phyloP scores from a whole-genome alignment of 2,888 invertebrate species.

The Bombylius discolor region DNA sequence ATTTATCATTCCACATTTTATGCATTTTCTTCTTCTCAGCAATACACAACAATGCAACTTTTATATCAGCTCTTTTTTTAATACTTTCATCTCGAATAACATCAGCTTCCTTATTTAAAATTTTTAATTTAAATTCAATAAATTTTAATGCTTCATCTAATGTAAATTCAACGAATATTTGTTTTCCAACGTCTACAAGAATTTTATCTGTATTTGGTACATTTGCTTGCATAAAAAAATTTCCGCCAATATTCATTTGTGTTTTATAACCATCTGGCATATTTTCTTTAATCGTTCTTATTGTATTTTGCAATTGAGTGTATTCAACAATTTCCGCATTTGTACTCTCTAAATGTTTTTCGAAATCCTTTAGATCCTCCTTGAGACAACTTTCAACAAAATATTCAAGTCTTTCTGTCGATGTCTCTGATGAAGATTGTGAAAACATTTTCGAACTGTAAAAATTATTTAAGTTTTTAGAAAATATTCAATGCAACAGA shows the following conservation, averaged over 20 bases:
- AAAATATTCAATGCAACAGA: too few relatives aligned
- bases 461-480: too few relatives aligned
- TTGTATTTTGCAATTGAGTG: slow-evolving; percentile 55
- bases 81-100: slow-evolving; percentile 53
- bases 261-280: slow-evolving; percentile 49
- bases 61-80: slow-evolving; percentile 64
- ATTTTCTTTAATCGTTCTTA: slow-evolving; percentile 47
- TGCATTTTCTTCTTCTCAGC: slow-evolving; percentile 41
- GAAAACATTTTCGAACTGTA: too few relatives aligned
- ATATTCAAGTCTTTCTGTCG: slow-evolving; percentile 38
- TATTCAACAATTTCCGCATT: slow-evolving; percentile 60
- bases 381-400: slow-evolving; percentile 68
- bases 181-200: slow-evolving; percentile 60
- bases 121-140: slow-evolving; percentile 53
- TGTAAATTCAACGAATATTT: slow-evolving; percentile 60
- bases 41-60: slow-evolving; percentile 58
- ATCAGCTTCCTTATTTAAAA: slow-evolving; percentile 48
- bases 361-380: slow-evolving; percentile 51
- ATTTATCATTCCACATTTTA: too few relatives aligned
- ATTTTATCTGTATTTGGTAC: slow-evolving; percentile 53
- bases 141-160: slow-evolving; percentile 57
- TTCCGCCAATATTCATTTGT: slow-evolving; percentile 69
- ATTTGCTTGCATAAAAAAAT: slow-evolving; percentile 67
- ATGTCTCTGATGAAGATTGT: not conserved
- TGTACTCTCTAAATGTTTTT: slow-evolving; percentile 45